Conservation (phyloP, 2,113 vertebrate species). For the Tiliqua scincoides region DNA sequence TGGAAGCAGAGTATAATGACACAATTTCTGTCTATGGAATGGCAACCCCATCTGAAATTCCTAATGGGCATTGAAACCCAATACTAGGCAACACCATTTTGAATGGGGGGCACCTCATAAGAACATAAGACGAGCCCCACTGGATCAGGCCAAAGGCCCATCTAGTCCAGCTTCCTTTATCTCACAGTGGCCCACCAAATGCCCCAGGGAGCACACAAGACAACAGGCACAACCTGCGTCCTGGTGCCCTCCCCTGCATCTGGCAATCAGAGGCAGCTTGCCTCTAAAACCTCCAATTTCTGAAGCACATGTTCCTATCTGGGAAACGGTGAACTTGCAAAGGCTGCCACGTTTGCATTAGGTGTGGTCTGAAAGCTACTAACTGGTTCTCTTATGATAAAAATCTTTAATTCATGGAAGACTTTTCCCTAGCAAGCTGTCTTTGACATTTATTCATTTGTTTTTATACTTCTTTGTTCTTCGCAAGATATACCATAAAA, state of each 20-base stretch:
- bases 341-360: background rate
- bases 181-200: no score
- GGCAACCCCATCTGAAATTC: background rate
- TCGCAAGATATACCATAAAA: no score
- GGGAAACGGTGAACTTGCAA: background rate
- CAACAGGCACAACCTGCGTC: no score
- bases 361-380: background rate
- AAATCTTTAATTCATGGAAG: background rate
- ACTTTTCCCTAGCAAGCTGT: background rate
- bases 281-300: background rate
- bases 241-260: no score
- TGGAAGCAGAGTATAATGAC: slow-evolving; percentile 8
- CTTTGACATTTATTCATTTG: no score
- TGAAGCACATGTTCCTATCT: background rate
- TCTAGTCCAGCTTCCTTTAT: no score
- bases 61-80: background rate
- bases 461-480: no score
- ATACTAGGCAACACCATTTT: background rate
- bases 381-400: background rate
- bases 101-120: no score
- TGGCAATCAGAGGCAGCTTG: no score
- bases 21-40: background rate
- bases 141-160: no score
- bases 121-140: no score
- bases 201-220: no score